phyloP scores from a whole-genome alignment of 2,888 invertebrate species.

The Agrochola circellaris region DNA sequence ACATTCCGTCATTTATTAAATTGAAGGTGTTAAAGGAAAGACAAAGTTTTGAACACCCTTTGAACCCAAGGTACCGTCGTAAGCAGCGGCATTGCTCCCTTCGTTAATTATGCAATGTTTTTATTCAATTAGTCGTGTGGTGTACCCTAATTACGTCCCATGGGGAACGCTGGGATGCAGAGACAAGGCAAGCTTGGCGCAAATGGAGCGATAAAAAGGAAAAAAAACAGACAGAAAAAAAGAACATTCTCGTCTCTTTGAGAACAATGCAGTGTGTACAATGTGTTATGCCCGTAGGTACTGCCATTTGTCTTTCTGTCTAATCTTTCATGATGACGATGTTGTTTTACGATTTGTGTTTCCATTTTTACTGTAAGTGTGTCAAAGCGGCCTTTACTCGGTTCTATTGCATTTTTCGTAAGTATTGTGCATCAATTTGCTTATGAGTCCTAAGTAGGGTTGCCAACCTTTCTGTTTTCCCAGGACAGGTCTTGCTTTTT shows the following conservation, averaged over 20 bases:
- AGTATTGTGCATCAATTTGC: slow-evolving; percentile 51
- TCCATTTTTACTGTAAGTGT: slow-evolving; percentile 78
- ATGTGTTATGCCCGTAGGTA: slow-evolving; percentile 75
- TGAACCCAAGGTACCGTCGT: slow-evolving; percentile 59
- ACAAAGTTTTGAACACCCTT: slow-evolving; percentile 67
- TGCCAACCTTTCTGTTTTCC: too few species aligned
- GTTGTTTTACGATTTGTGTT: slow-evolving; percentile 82
- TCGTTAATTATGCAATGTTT: slow-evolving; percentile 87
- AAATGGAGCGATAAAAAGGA: slow-evolving; percentile 82
- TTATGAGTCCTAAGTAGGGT: slow-evolving; percentile 23
- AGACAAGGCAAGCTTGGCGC: slow-evolving; percentile 78
- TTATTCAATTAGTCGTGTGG: slow-evolving; percentile 88
- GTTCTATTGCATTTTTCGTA: slow-evolving; percentile 57
- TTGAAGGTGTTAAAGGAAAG: slow-evolving; percentile 61
- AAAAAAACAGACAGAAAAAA: slow-evolving; percentile 70
- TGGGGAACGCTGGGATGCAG: slow-evolving; percentile 76
- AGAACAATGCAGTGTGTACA: slow-evolving; percentile 80
- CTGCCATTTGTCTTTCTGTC: slow-evolving; percentile 85
- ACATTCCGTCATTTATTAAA: slow-evolving; percentile 60
- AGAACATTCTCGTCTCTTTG: slow-evolving; percentile 77
- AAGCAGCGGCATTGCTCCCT: slow-evolving; percentile 66
- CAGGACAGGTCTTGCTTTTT: too few species aligned
- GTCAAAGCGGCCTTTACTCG: slow-evolving; percentile 62
- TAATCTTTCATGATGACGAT: slow-evolving; percentile 86
- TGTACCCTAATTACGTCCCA: slow-evolving; percentile 84